Base-by-base conservation (phyloP, 2,113 vertebrate species). In the Atlantisia rogersi region DNA sequence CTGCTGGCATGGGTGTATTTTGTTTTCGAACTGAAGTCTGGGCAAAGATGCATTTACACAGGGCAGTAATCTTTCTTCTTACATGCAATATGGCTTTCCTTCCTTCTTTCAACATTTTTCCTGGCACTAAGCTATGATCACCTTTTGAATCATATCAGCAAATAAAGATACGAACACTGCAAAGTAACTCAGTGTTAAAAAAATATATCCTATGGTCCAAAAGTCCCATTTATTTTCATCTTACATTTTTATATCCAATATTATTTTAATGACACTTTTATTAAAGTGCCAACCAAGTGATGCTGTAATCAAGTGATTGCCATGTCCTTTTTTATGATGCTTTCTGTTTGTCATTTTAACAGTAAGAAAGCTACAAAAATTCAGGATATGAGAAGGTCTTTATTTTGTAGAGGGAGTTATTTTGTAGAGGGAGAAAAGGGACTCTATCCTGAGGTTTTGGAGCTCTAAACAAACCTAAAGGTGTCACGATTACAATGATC, bases 201-300 rank as follows among this genome's bases (percentile, higher is more conserved):
- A 88, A 71, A 82, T 80, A 48, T 80, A 35, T 46, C 9, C 15
- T 53, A 21, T 9, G 8, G 32, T 82, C n/a, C 42, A 21, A 90
- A 97, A 96, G 56, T 93, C 64, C 40, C 76, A 88, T 96, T 96
- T 97, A 97, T 95, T 97, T 98, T 86, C 32, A 78, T 90, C 84
- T 93, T 94, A 80, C 7, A 22, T 74, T 85, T 97, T 97, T 95
- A 95, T 95, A 82, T 59, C 58, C 48, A 64, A 21, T 95, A 95
- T 94, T 94, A 97, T 90, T 93, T 94, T 94, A 92, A 88, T 87
- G 39, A n/a, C 79, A 90, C 82, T 94, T 97, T 95, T 70, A 97
- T 96, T 60, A 93, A 97, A 96, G 88, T 97, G 93, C 92, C 94
- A 97, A 39, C 50, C 26, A 48, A 91, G 83, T 80, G 82, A 95